These are phyloP conservation scores for Nesidiocoris tenuis DNA, from an alignment of 2,888 invertebrate species.

Conservation along the genomic window DNA sequence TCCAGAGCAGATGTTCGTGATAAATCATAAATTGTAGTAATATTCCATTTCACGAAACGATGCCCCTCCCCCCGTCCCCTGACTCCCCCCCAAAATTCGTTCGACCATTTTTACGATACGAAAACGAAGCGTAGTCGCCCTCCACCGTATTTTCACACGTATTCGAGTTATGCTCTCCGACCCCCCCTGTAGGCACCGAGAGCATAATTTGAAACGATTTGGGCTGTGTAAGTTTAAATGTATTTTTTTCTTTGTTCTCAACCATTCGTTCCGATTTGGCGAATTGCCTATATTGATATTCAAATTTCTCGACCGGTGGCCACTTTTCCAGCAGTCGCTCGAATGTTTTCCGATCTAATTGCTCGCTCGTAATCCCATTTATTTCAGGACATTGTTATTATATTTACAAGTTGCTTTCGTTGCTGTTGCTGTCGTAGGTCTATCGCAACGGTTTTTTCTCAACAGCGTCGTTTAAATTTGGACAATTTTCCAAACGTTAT, in stretches of 20 bases:
- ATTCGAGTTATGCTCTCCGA: background rate
- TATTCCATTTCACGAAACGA: slow-evolving; percentile 43
- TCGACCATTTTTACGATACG: background rate
- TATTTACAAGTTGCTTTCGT: background rate
- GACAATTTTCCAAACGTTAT: too few species aligned
- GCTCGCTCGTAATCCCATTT: too few species aligned
- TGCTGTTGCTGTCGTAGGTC: background rate
- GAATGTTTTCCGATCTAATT: background rate
- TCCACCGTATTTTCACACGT: background rate
- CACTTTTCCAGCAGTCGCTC: background rate
- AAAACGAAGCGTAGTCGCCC: background rate
- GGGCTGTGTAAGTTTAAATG: background rate
- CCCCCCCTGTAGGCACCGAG: slow-evolving; percentile 3
- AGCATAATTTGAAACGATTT: slow-evolving; percentile 2
- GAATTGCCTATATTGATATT: background rate
- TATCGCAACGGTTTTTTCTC: too few species aligned
- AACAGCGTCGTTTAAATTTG: too few species aligned
- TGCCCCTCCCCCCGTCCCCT: too few species aligned
- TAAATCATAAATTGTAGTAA: slow-evolving; percentile 53
- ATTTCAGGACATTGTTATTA: background rate
- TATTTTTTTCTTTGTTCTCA: background rate
- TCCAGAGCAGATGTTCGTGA: slow-evolving; percentile 99
- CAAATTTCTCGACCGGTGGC: background rate
- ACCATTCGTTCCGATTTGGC: background rate
- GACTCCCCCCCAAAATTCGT: background rate